Percentiles rank a stretch among this genome's conserved stretches.
Conservation (phyloP, 2,113 vertebrate species). For the Anarhynchus alexandrinus region DNA sequence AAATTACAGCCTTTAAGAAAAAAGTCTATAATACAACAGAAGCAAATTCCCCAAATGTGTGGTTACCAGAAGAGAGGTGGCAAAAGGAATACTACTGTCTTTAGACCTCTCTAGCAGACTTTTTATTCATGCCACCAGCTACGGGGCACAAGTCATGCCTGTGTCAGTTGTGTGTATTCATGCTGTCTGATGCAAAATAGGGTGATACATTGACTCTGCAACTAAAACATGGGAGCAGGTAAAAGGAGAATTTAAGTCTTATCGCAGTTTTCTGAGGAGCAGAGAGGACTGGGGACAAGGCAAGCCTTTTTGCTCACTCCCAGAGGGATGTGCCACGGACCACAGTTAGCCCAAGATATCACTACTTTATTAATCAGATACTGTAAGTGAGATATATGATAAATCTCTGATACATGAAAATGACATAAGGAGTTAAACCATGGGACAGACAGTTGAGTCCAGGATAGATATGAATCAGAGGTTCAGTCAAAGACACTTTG, state of each 20-base stretch:
- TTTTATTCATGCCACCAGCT: background rate
- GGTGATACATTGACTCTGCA: background rate
- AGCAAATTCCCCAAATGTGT: background rate
- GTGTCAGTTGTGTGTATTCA: background rate
- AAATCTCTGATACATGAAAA: background rate
- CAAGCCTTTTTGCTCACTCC: background rate
- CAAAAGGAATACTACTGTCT: background rate
- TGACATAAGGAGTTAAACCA: background rate
- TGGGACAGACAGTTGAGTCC: background rate
- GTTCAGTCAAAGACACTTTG: background rate
- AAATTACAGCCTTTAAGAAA: background rate
- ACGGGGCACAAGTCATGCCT: background rate
- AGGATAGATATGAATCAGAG: background rate
- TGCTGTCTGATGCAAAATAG: background rate
- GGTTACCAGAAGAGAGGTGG: background rate
- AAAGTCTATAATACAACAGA: background rate
- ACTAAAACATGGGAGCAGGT: background rate
- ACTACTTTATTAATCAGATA: background rate
- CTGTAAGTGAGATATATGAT: background rate
- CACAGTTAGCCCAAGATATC: background rate
- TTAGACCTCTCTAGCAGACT: background rate
- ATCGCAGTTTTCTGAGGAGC: background rate
- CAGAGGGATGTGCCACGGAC: background rate
- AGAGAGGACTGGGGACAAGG: background rate
- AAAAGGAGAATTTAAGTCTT: background rate